Evolutionary conservation across 2,113 vertebrate species (phyloP), one percentile per base, ranked within the genome.

Genomic region (Platysteira castanea): DNA sequence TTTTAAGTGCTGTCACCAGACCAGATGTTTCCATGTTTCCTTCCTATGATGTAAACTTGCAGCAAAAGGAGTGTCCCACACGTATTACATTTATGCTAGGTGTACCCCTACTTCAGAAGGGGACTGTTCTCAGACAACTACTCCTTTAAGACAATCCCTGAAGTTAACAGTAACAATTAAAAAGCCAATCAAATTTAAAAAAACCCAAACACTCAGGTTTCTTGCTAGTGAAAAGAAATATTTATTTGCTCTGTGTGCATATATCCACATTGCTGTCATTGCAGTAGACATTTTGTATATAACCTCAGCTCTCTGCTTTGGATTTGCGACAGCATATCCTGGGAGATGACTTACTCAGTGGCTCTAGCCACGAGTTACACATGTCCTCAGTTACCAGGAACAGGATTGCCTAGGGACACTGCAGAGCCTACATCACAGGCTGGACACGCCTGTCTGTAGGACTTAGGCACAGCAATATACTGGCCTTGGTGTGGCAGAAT

Each of bases 51-150:
- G n/a, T 35, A 60, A 84, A 56, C n/a, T 33, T 56, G 27, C 47
- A 50, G 23, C 46, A 69, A 69, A 85, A 11, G 26, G 23, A 47
- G 7, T 15, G 27, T 53, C 28, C 30, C 17, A 46, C 13, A 23
- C 9, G 15, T 10, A 26, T 60, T 22, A 52, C 11, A 47, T 18
- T 9, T 27, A 59, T 37, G 7, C 2, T 65, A 16, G 77, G 11
- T 35, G 17, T 46, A 82, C 26, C 27, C 46, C 30, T 79, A 2
- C n/a, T 56, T 46, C 42, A 60, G 30, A 83, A 86, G 8, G 15
- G 5, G 7, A 15, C 14, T 0, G 0, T 56, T 79, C 26, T 64
- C 13, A 65, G 35, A 47, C 23, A 78, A n/a, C 6, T 24, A 19
- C 56, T 79, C 12, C 20, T 64, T 80, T 74, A 50, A 74, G 7